Conservation (phyloP, 2,113 vertebrate genomes). For the Ascaphus truei region DNA sequence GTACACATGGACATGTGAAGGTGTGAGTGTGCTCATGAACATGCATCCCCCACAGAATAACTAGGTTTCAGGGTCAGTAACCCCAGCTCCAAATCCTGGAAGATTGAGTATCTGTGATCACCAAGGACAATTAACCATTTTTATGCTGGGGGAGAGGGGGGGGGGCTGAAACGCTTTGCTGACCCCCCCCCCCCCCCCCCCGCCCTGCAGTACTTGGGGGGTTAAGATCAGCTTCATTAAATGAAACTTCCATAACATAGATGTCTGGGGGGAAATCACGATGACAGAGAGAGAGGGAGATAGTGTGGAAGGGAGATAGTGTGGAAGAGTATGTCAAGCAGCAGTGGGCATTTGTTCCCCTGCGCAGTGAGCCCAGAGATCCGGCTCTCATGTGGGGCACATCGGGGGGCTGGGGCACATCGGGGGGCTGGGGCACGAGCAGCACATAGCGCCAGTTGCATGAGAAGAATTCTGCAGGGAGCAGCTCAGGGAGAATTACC, state of each 20-base stretch:
- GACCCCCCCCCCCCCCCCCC: neutral
- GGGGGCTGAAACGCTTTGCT: neutral
- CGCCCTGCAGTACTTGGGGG: neutral
- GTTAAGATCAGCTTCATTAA: slow-evolving; percentile 59
- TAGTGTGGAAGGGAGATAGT: neutral
- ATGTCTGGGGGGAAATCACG: slow-evolving; percentile 86
- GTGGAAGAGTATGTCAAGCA: slow-evolving; percentile 75
- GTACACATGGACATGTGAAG: no score
- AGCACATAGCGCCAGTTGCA: no score
- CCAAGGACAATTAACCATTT: slow-evolving; percentile 76
- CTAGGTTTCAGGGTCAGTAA: slow-evolving; percentile 76
- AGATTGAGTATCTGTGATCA: neutral
- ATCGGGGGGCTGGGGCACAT: neutral
- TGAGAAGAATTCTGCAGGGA: no score
- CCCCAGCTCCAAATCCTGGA: no score
- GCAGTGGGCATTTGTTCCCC: slow-evolving; percentile 72
- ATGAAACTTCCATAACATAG: slow-evolving; percentile 87
- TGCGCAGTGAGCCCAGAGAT: slow-evolving; percentile 21
- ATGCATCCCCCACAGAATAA: no score
- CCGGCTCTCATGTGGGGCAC: neutral
- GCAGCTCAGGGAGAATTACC: no score
- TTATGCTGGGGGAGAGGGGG: slow-evolving; percentile 39
- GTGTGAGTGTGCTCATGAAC: no score
- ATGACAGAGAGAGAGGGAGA: slow-evolving; percentile 73
- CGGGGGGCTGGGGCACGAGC: no score